phyloP scores from a whole-genome alignment of 2,797 vertebrate species.

The Protonibea diacanthus region DNA sequence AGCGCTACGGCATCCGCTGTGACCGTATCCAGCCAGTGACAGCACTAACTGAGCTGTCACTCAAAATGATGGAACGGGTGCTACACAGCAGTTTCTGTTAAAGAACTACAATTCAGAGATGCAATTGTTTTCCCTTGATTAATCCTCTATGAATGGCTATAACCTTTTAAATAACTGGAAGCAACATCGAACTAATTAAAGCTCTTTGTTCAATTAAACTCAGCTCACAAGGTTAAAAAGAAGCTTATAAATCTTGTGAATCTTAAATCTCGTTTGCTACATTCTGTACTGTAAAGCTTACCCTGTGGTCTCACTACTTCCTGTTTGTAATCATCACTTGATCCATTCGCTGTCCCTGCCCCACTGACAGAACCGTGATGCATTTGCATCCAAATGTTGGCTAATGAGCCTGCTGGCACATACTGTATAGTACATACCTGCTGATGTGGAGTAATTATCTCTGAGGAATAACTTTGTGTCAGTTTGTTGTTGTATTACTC shows the following conservation, averaged over 20 bases:
- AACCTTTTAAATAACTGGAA: constrained; percentile 43
- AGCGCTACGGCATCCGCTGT: constrained; percentile 10
- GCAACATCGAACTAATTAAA: constrained; percentile 44
- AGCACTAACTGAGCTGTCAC: constrained; percentile 24
- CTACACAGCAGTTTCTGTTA: constrained; percentile 10
- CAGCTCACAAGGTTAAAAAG: constrained; percentile 10
- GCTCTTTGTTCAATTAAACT: constrained; percentile 20
- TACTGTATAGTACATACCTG: constrained; percentile 20
- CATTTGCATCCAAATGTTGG: too few relatives aligned
- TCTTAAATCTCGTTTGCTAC: background rate
- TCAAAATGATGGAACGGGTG: constrained; percentile 30
- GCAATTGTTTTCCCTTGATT: constrained; percentile 10
- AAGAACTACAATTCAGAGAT: constrained; percentile 33
- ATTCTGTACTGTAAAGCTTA: constrained; percentile 16
- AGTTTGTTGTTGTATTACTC: background rate
- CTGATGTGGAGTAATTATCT: constrained; percentile 37
- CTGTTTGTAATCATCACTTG: constrained; percentile 16
- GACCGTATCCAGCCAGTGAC: constrained; percentile 23
- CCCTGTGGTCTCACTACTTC: constrained; percentile 5
- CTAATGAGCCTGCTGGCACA: constrained; percentile 23
- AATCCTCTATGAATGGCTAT: constrained; percentile 17
- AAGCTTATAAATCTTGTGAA: background rate
- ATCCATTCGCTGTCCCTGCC: background rate
- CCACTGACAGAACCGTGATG: background rate
- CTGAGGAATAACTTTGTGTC: constrained; percentile 27